Base-by-base conservation (phyloP, 2,888 invertebrate species). In the Aleiodes testaceus region DNA sequence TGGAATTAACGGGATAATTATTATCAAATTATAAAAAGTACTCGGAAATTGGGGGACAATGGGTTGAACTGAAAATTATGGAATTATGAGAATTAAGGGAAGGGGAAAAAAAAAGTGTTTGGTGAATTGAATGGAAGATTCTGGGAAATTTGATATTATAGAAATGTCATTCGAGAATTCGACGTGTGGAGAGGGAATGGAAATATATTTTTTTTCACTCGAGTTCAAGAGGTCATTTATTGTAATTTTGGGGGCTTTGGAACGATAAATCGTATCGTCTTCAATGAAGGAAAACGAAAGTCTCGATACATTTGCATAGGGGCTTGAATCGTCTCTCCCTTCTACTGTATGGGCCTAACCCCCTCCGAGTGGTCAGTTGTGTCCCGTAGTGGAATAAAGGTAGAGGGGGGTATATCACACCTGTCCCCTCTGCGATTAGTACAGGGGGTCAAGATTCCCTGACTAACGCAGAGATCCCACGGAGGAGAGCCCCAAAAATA, bases 361-460 rank as follows among this genome's bases (percentile, higher is more conserved):
- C 61, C 42, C 65, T 70, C 64, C 20, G 55, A 74, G 76, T 79
- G 85, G 84, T 85, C 85, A 85, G 80, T 83, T 72, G 75, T 80
- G 14, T 53, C 59, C 69, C 76, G 74, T 59, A 42, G 72, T 63
- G 69, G 75, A 73, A 68, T 70, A 30, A 26, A 22, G 59, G 69
- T 9, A 53, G 59, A 72, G 59, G 67, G 70, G 55, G 59, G 61
- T 44, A 82, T 84, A 36, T 36, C 36, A 36, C 84, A 85, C 84
- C 85, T 85, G 85, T 82, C 85, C 84, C 79, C 69, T 72, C 50
- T 63, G 80, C 80, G 85, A 85, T 85, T 85, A 85, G 84, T 75
- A 74, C 81, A 36, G 79, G 76, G 83, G 84, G 84, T 85, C 82
- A 84, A 85, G 84, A 84, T 81, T 78, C 73, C 68, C 45, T 67